Evolutionary conservation across 2,113 vertebrate species (phyloP).

Genomic region (Channa argus): DNA sequence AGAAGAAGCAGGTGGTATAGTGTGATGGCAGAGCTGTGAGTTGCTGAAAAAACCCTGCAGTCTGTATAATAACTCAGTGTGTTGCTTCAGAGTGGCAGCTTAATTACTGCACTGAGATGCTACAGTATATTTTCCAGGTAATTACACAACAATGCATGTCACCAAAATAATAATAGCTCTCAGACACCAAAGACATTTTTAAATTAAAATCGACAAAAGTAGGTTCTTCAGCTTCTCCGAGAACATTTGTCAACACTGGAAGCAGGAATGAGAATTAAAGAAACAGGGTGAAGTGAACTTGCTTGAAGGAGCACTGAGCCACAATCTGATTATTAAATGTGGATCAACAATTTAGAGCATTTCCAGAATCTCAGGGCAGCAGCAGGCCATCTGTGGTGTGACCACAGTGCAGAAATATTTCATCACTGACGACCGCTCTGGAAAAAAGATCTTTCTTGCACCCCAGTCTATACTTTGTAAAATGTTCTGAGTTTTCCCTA

Average conservation of each 20-base stretch:
- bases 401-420: conserved; percentile 48
- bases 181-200: conserved; percentile 11
- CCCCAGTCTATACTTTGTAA: not conserved
- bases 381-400: conserved; percentile 53
- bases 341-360: conserved; percentile 35
- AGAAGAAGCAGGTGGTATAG: conserved; percentile 53
- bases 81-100: conserved; percentile 30
- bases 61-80: conserved; percentile 13
- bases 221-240: conserved; percentile 3
- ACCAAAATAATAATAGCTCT: conserved; percentile 13
- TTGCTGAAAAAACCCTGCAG: conserved; percentile 22
- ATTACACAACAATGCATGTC: conserved; percentile 34
- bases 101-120: conserved; percentile 29
- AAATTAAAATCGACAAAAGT: conserved; percentile 3
- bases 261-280: conserved; percentile 11
- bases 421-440: not conserved
- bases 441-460: not conserved
- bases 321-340: conserved; percentile 18
- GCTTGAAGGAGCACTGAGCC: conserved; percentile 4
- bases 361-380: conserved; percentile 35
- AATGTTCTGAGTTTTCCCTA: not conserved
- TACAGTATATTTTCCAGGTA: conserved; percentile 24
- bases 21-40: conserved; percentile 33
- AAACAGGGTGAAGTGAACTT: conserved; percentile 1
- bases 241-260: not conserved